Conservation (phyloP, 2,113 vertebrate species). For the Narcine bancroftii region DNA sequence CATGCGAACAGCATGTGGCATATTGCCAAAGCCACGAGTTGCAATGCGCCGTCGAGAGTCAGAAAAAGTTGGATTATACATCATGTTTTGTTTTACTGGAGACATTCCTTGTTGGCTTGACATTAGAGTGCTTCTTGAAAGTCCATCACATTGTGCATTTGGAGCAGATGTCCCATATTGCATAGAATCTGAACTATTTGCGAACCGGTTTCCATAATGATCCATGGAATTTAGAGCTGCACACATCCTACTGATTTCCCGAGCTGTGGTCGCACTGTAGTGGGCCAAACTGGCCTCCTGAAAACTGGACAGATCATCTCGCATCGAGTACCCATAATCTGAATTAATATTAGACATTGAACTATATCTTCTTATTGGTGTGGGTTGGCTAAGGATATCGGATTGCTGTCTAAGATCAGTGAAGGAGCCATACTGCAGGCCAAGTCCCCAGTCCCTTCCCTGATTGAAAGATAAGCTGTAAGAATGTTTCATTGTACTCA, state of each 20-base stretch:
- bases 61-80: conserved; percentile 69
- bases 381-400: conserved; percentile 65
- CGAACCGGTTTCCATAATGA: conserved; percentile 75
- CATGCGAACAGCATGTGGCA: conserved; percentile 67
- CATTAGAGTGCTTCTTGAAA: conserved; percentile 53
- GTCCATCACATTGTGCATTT: conserved; percentile 50
- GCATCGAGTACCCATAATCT: conserved; percentile 69
- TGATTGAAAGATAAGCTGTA: conserved; percentile 68
- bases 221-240: conserved; percentile 92
- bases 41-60: conserved; percentile 62
- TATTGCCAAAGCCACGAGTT: conserved; percentile 66
- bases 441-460: conserved; percentile 72
- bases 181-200: conserved; percentile 65
- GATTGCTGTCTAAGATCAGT: conserved; percentile 84
- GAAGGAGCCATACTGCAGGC: conserved; percentile 87
- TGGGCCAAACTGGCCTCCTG: conserved; percentile 88
- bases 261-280: conserved; percentile 90
- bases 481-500: conserved; percentile 78
- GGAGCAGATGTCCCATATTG: conserved; percentile 70
- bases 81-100: conserved; percentile 67
- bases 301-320: conserved; percentile 63
- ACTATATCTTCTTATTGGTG: conserved; percentile 85
- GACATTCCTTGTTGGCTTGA: conserved; percentile 64
- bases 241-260: conserved; percentile 95
- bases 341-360: conserved; percentile 93